Evolutionary conservation across 2,113 vertebrate genomes (phyloP).

Genomic region (Leptodactylus fuscus): DNA sequence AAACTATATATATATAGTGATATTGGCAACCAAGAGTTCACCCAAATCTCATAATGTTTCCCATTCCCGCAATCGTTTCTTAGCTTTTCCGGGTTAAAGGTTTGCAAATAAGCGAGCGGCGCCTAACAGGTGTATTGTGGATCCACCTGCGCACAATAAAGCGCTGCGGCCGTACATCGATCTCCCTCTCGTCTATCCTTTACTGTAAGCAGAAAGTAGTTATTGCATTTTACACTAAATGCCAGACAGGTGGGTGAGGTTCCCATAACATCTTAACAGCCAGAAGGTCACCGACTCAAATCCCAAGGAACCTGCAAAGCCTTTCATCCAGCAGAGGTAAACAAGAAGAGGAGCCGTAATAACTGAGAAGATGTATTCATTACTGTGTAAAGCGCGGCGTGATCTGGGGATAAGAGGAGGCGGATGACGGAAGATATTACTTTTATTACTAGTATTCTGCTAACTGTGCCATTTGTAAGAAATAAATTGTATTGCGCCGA

Average conservation of each 20-base stretch:
- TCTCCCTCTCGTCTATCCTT: conserved; percentile 43
- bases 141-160: conserved; percentile 19
- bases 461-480: conserved; percentile 55
- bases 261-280: conserved; percentile 58
- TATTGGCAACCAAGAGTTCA: too few relatives aligned
- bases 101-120: neutral
- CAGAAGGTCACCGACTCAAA: conserved; percentile 58
- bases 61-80: neutral
- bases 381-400: conserved; percentile 55
- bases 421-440: conserved; percentile 52
- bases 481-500: conserved; percentile 34
- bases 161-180: conserved; percentile 27
- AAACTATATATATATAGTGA: too few relatives aligned
- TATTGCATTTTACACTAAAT: conserved; percentile 61
- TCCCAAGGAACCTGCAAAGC: conserved; percentile 52
- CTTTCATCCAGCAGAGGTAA: conserved; percentile 58
- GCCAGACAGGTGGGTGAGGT: conserved; percentile 59
- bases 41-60: too few relatives aligned
- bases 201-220: conserved; percentile 60
- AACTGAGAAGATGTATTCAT: conserved; percentile 58
- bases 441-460: conserved; percentile 58
- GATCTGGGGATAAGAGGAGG: conserved; percentile 52
- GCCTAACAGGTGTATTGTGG: neutral
- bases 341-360: conserved; percentile 56
- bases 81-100: too few relatives aligned